Evolutionary conservation across 2,888 invertebrate genomes (phyloP), one percentile per base, ranked within the genome.

Genomic region (Ganaspis brasiliensis): DNA sequence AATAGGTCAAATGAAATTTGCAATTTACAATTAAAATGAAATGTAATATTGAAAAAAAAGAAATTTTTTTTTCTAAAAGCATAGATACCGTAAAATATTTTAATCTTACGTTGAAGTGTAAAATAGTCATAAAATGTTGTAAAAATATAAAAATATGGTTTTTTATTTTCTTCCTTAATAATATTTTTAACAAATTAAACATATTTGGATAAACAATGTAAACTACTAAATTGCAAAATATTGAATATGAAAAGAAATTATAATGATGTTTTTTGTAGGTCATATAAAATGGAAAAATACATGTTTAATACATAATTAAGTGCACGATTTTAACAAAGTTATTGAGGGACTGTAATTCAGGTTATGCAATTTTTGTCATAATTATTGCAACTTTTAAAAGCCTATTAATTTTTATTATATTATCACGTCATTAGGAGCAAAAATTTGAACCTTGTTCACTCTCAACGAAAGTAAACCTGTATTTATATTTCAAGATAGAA

Each of bases 301-400:
- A 49, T 49, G 16, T 9, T 19, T 9, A 19, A 52, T 21, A 40
- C 19, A 56, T 56, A 24, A 26, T n/a, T 21, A 14, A 67, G 1
- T 12, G 14, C 21, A 14, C 16, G 45, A 24, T 67, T 67, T 45
- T 67, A 40, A 67, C 24, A 45, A n/a, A 40, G 19, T 45, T 10
- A 40, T 40, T 45, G 21, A 67, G 24, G 45, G n/a, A 24, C 6
- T 21, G 21, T 45, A 24, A 6, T 45, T 14, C 45, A 8, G 21
- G 45, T 67, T 67, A 35, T 40, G 67, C 24, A 67, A 45, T 67
- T 3, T 8, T 1, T 67, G 4, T 12, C 24, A 40, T 67, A 45
- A 67, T 45, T 67, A 67, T 45, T 21, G 45, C 24, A 24, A 61
- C 45, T 40, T 67, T 67, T 67, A 67, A 21, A 40, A 67, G 45